phyloP scores from a whole-genome alignment of 2,113 vertebrate genomes.

The Ellobius talpinus region DNA sequence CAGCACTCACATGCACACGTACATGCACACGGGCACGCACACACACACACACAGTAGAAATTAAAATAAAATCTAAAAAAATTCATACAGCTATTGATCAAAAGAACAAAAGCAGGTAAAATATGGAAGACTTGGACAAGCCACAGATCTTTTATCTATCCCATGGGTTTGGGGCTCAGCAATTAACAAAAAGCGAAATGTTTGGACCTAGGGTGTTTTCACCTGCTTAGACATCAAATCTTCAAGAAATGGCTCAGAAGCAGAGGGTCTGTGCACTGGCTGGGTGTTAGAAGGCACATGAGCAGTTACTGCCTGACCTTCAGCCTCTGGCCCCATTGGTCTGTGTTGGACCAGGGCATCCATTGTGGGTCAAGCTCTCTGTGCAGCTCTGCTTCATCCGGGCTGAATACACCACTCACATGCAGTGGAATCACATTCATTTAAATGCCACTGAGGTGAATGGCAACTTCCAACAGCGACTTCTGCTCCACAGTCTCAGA shows the following conservation, averaged over 20 bases:
- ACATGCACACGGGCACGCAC: background rate
- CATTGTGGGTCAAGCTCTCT: background rate
- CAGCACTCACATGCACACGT: too few relatives aligned
- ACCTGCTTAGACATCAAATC: background rate
- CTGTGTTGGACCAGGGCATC: background rate
- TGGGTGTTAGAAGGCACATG: too few relatives aligned
- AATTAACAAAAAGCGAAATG: background rate
- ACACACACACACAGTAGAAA: background rate
- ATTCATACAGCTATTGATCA: background rate
- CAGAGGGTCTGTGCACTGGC: background rate
- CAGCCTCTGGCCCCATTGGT: background rate
- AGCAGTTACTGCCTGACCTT: background rate
- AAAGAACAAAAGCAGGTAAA: background rate
- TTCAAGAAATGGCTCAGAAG: background rate
- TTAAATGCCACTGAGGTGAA: background rate
- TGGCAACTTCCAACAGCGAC: too few relatives aligned
- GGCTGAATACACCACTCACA: too few relatives aligned
- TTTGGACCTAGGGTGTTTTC: background rate
- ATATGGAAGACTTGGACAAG: background rate
- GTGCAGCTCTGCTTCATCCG: too few relatives aligned
- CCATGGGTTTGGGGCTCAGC: background rate
- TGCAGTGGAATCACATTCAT: background rate
- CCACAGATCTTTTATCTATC: background rate
- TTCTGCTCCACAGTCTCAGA: background rate
- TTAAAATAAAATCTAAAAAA: background rate